A percentile compares a stretch with the other conserved stretches of the same genome.
These are phyloP conservation scores for Nycticebus coucang DNA, from an alignment of 2,113 vertebrate genomes.

Conservation along the genomic window DNA sequence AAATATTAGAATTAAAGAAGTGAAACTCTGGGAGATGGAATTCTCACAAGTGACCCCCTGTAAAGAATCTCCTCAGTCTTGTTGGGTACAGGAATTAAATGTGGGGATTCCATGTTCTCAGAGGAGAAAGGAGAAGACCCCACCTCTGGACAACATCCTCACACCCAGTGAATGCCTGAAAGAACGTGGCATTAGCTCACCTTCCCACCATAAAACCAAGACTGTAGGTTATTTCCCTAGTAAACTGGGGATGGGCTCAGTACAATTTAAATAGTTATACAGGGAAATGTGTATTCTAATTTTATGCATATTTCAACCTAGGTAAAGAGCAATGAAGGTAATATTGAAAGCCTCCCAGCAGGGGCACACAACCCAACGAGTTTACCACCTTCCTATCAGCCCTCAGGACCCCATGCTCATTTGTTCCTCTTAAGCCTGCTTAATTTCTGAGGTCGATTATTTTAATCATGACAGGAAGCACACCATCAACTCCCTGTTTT, in stretches of 20 bases:
- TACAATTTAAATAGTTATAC: accelerated
- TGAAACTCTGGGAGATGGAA: background rate
- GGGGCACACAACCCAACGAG: background rate
- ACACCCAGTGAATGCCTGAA: too few relatives aligned
- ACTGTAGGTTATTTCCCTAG: background rate
- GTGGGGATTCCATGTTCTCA: background rate
- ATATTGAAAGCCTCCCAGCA: background rate
- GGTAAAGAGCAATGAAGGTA: background rate
- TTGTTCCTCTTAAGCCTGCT: too few relatives aligned
- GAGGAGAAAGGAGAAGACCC: too few relatives aligned
- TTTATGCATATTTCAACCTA: background rate
- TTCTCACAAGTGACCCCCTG: accelerated
- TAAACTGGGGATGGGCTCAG: background rate
- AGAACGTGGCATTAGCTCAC: background rate
- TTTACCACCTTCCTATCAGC: background rate
- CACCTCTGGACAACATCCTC: accelerated
- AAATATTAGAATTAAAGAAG: background rate
- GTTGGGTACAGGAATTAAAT: background rate
- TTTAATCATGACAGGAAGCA: background rate
- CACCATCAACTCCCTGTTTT: background rate
- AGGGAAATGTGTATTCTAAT: background rate
- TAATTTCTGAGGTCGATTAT: background rate
- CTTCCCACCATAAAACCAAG: too few relatives aligned
- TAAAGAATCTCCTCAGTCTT: accelerated
- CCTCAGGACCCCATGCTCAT: background rate